Evolutionary conservation across 2,888 invertebrate species (phyloP).

Genomic region (Phania funesta): DNA sequence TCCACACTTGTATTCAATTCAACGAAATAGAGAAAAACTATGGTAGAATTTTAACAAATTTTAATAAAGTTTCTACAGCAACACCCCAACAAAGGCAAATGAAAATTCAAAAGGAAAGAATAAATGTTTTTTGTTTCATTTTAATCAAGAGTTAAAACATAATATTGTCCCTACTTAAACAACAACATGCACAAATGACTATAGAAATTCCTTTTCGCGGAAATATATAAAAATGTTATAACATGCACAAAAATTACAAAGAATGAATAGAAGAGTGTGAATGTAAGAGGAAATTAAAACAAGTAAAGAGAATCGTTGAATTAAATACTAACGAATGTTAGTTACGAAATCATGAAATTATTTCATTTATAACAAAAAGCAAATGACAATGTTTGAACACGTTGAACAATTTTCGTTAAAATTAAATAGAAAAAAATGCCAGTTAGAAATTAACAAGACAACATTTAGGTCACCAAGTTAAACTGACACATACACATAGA

Average conservation of each 20-base stretch:
- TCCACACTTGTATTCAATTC: background rate
- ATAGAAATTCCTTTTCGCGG: conserved; percentile 26
- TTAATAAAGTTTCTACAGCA: conserved; percentile 38
- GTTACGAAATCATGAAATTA: conserved; percentile 15
- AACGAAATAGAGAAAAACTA: background rate
- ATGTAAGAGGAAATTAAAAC: conserved; percentile 1
- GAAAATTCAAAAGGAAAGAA: background rate
- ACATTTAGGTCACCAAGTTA: conserved; percentile 19
- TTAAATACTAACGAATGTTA: background rate
- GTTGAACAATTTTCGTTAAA: conserved; percentile 19
- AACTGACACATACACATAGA: background rate
- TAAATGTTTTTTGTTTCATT: background rate
- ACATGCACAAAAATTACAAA: background rate
- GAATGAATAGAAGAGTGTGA: background rate
- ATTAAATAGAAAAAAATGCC: conserved; percentile 2
- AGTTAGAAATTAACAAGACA: conserved; percentile 17
- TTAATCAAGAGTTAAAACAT: background rate
- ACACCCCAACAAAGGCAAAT: background rate
- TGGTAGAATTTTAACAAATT: conserved; percentile 28
- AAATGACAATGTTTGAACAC: conserved; percentile 19
- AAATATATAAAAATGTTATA: background rate
- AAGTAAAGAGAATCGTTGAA: background rate
- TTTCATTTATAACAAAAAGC: conserved; percentile 4
- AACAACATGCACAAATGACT: conserved; percentile 25
- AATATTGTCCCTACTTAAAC: background rate